Conservation (phyloP, 2,888 invertebrate genomes). For the Parnassius apollo region DNA sequence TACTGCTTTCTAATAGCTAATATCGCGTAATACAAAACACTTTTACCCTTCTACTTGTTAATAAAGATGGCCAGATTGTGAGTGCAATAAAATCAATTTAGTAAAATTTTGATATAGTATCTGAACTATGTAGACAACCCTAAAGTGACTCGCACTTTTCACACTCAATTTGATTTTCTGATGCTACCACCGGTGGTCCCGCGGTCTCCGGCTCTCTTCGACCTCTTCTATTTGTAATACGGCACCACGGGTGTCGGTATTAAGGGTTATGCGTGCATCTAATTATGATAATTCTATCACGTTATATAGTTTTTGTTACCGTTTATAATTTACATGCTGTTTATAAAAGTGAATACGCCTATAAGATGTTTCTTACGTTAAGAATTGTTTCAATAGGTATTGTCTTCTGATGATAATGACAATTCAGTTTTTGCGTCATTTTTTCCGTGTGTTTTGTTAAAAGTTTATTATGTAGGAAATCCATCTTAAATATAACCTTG, state of each 20-base stretch:
- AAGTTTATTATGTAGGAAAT: neutral
- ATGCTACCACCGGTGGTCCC: constrained; percentile 69
- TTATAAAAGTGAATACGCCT: constrained; percentile 12
- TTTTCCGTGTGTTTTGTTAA: neutral
- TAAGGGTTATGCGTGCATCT: constrained; percentile 37
- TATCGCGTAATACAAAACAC: too few relatives aligned
- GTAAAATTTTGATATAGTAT: neutral
- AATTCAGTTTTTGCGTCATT: neutral
- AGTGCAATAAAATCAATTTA: too few relatives aligned
- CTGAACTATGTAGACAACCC: constrained; percentile 23
- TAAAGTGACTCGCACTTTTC: constrained; percentile 53
- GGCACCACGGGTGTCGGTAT: constrained; percentile 42
- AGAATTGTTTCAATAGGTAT: constrained; percentile 3
- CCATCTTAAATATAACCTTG: too few relatives aligned
- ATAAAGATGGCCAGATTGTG: too few relatives aligned
- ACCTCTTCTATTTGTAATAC: constrained; percentile 63
- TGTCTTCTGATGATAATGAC: constrained; percentile 2
- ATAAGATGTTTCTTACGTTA: neutral
- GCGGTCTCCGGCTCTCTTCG: constrained; percentile 41
- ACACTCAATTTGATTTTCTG: constrained; percentile 64
- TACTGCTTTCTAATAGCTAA: too few relatives aligned
- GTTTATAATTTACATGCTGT: constrained; percentile 31
- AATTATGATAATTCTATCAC: constrained; percentile 41
- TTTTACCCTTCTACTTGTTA: too few relatives aligned
- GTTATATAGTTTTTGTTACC: constrained; percentile 25